Evolutionary conservation across 2,888 invertebrate genomes (phyloP).

Genomic region (Acleris literana): DNA sequence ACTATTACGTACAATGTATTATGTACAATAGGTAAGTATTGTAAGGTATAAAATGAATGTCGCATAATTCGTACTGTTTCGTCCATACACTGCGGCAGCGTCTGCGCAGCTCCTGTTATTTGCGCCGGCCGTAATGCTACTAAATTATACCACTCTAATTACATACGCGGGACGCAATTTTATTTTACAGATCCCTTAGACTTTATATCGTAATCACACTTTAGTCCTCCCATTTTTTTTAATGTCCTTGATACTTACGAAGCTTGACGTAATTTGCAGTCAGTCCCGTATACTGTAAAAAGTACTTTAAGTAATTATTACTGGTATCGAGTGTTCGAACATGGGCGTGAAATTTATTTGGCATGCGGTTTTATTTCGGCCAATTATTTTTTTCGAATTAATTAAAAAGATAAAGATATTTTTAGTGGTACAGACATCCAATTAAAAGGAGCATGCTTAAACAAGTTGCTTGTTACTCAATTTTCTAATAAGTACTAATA

Average conservation of each 20-base stretch:
- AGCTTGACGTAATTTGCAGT: slow-evolving; percentile 9
- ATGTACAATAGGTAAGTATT: neutral
- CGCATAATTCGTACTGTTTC: slow-evolving; percentile 4
- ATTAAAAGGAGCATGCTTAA: too few species aligned
- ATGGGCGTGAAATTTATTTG: too few species aligned
- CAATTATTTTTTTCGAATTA: too few species aligned
- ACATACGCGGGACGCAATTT: slow-evolving; percentile 28
- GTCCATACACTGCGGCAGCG: slow-evolving; percentile 47
- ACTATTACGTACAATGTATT: neutral
- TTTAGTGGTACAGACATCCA: too few species aligned
- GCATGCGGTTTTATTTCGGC: too few species aligned
- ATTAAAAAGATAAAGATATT: too few species aligned
- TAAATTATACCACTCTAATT: slow-evolving; percentile 66
- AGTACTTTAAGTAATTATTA: neutral
- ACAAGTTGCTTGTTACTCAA: too few species aligned
- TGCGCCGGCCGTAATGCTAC: slow-evolving; percentile 67
- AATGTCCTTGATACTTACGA: slow-evolving; percentile 14
- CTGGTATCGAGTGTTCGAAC: neutral
- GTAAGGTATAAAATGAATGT: neutral
- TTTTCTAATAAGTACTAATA: too few species aligned
- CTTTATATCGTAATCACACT: slow-evolving; percentile 25
- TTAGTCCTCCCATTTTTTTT: slow-evolving; percentile 13
- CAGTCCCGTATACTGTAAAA: neutral
- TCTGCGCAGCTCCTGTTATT: slow-evolving; percentile 74
- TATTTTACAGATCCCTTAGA: slow-evolving; percentile 16